Evolutionary conservation across 2,113 vertebrate species (phyloP).

Genomic region (Eulemur macaco): DNA sequence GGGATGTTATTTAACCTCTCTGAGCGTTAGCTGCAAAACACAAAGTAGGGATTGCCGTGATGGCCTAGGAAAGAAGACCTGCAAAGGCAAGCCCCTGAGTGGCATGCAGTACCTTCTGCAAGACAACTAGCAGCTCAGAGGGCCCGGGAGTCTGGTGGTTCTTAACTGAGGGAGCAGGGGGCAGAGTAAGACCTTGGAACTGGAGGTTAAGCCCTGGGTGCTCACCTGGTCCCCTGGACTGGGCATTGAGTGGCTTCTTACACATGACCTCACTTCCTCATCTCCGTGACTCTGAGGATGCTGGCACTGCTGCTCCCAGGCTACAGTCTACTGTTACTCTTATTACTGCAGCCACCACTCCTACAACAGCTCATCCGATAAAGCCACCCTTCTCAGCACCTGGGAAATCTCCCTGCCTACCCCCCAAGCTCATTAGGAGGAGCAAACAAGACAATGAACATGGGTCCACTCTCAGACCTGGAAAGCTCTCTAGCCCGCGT

Average conservation of each 20-base stretch:
- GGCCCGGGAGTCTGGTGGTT: not conserved
- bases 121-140: not conserved
- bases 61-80: not conserved
- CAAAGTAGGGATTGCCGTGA: not conserved
- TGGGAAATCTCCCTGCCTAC: not conserved
- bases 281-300: not conserved
- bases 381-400: not conserved
- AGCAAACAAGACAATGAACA: rapidly evolving
- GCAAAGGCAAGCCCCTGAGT: not conserved
- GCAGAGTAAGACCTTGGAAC: not conserved
- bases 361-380: rapidly evolving
- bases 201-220: not conserved
- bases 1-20: not conserved
- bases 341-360: rapidly evolving
- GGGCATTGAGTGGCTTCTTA: not conserved
- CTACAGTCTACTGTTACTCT: too few species aligned
- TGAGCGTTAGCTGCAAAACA: not conserved
- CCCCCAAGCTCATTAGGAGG: not conserved
- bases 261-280: not conserved
- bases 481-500: not conserved
- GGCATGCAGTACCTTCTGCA: not conserved
- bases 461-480: not conserved
- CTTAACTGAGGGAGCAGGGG: not conserved
- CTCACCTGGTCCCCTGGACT: not conserved
- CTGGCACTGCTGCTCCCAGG: not conserved